phyloP scores from a whole-genome alignment of 2,888 invertebrate species.

The Caenorhabditis afra region DNA sequence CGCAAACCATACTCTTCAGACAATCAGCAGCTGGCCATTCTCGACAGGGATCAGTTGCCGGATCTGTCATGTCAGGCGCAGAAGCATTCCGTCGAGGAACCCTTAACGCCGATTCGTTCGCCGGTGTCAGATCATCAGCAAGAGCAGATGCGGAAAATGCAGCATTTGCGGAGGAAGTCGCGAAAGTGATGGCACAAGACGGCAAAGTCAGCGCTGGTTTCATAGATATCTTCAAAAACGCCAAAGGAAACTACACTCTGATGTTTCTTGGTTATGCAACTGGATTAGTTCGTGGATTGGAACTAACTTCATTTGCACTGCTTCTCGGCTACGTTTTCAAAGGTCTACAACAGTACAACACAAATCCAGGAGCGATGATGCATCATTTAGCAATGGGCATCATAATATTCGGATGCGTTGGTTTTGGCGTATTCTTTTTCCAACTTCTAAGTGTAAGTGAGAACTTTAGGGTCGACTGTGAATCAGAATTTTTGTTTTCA shows the following conservation, averaged over 20 bases:
- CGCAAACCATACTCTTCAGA: conserved; percentile 1
- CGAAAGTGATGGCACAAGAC: conserved; percentile 52
- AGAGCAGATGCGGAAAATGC: conserved; percentile 53
- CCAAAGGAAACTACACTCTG: conserved; percentile 61
- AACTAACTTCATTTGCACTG: conserved; percentile 82
- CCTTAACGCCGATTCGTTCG: conserved; percentile 30
- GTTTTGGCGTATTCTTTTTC: conserved; percentile 39
- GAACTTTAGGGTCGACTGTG: too few species aligned
- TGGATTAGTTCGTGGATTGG: conserved; percentile 80
- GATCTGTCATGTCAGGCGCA: conserved; percentile 34
- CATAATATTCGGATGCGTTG: conserved; percentile 35
- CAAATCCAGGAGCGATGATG: conserved; percentile 44
- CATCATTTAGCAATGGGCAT: conserved; percentile 29
- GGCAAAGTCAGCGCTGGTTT: conserved; percentile 47
- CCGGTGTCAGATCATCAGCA: conserved; percentile 9
- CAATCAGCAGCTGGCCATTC: conserved; percentile 15
- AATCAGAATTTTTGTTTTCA: conserved; percentile 44
- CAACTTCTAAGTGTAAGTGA: conserved; percentile 57
- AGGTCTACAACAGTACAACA: conserved; percentile 9
- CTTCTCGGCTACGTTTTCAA: conserved; percentile 72
- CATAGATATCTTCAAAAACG: conserved; percentile 57
- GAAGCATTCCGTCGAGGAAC: conserved; percentile 36
- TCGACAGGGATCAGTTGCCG: conserved; percentile 21
- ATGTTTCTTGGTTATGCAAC: conserved; percentile 61
- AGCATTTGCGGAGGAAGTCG: conserved; percentile 52